A percentile compares a stretch with the other conserved stretches of the same genome.
Conservation (phyloP, 1,140 invertebrate species). For the Pogonus chalceus region DNA sequence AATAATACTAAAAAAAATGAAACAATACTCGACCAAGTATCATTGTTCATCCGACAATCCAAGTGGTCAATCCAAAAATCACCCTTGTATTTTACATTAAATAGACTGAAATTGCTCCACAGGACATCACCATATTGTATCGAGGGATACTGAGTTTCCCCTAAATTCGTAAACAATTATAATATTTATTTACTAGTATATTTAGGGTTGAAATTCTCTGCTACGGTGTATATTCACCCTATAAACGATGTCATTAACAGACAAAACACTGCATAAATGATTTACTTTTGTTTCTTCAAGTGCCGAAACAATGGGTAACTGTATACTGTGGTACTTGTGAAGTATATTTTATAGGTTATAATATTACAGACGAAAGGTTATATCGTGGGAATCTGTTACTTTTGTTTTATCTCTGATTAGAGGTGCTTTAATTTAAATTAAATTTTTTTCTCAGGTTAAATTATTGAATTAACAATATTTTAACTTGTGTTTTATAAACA, state of each 20-base stretch:
- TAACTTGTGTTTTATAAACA: no score
- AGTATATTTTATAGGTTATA: no score
- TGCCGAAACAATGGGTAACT: conserved; percentile 26
- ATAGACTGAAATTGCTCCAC: conserved; percentile 11
- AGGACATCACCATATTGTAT: conserved; percentile 15
- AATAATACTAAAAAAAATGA: no score
- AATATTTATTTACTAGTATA: neutral
- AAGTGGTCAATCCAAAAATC: conserved; percentile 11
- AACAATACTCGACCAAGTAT: no score
- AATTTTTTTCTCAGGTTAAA: no score
- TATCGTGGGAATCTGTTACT: no score
- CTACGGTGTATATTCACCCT: neutral
- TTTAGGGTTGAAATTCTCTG: neutral
- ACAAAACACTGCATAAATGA: conserved; percentile 27
- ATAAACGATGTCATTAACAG: conserved; percentile 14
- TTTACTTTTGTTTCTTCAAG: conserved; percentile 27
- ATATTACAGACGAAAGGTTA: no score
- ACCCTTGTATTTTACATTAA: neutral
- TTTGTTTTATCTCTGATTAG: no score
- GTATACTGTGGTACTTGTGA: conserved; percentile 20
- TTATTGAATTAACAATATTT: no score
- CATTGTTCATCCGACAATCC: neutral
- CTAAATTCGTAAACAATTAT: neutral
- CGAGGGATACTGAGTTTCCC: neutral
- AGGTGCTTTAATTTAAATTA: no score